A percentile compares a stretch with the other conserved stretches of the same genome.
Evolutionary conservation across 1,140 invertebrate species (phyloP).

Genomic region (Onthophagus taurus): DNA sequence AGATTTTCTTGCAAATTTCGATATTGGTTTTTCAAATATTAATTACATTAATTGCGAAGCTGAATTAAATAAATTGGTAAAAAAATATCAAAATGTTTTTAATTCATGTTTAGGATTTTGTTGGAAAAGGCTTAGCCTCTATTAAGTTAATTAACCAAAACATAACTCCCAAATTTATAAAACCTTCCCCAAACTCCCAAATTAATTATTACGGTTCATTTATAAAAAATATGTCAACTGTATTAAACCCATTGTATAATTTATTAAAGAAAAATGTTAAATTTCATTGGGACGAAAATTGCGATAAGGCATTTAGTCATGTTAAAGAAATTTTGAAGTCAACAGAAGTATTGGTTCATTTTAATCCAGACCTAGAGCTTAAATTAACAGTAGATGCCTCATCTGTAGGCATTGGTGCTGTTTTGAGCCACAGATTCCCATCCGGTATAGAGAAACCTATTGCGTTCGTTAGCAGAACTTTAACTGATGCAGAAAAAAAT

Average conservation of each 20-base stretch:
- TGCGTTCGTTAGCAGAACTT: conserved; percentile 37
- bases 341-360: conserved; percentile 21
- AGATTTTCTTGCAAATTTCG: too few species aligned
- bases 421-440: conserved; percentile 19
- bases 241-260: conserved; percentile 14
- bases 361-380: conserved; percentile 18
- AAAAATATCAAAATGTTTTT: too few species aligned
- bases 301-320: conserved; percentile 16
- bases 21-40: too few species aligned
- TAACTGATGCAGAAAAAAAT: conserved; percentile 39
- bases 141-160: too few species aligned
- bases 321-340: conserved; percentile 27
- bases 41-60: too few species aligned
- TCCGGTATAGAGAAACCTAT: conserved; percentile 37
- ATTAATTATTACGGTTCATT: conserved; percentile 33
- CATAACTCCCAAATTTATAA: too few species aligned
- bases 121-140: too few species aligned
- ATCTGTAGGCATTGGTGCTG: conserved; percentile 23
- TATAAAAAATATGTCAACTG: conserved; percentile 21
- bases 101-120: too few species aligned
- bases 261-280: conserved; percentile 18
- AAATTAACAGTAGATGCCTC: conserved; percentile 22
- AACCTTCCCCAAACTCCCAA: too few species aligned
- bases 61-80: too few species aligned
- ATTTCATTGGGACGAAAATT: conserved; percentile 25